phyloP scores from a whole-genome alignment of 2,888 invertebrate species.

The Hyposoter didymator region DNA sequence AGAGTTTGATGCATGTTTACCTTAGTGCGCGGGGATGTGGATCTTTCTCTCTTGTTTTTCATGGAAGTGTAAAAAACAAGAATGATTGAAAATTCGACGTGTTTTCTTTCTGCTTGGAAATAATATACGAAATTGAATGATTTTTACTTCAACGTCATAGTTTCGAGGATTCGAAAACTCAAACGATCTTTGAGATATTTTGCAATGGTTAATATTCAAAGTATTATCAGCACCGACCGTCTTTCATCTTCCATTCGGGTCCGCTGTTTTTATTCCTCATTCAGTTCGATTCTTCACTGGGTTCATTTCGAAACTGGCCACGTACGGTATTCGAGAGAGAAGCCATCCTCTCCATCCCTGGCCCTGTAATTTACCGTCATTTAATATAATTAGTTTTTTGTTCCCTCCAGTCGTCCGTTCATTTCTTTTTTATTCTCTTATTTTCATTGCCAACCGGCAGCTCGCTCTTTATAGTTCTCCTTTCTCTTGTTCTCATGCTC shows the following conservation, averaged over 20 bases:
- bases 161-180: not conserved
- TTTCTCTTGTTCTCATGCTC: conserved; percentile 54
- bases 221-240: conserved; percentile 35
- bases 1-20: not conserved
- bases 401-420: conserved; percentile 62
- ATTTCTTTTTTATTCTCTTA: conserved; percentile 52
- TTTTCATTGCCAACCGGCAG: conserved; percentile 67
- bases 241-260: conserved; percentile 32
- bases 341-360: conserved; percentile 47
- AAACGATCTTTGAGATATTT: conserved; percentile 3
- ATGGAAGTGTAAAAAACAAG: not conserved
- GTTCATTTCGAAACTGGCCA: conserved; percentile 65
- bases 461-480: conserved; percentile 62
- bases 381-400: conserved; percentile 80
- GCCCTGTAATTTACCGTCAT: conserved; percentile 77
- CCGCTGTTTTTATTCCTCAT: conserved; percentile 19
- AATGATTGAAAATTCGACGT: not conserved
- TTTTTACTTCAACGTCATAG: not conserved
- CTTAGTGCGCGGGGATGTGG: not conserved
- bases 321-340: conserved; percentile 58
- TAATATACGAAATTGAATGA: not conserved
- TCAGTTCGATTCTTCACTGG: conserved; percentile 52
- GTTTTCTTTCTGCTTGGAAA: not conserved
- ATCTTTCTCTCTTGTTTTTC: not conserved
- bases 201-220: conserved; percentile 28